Base-by-base conservation (phyloP, 2,113 vertebrate genomes). In the Ovibos moschatus region DNA sequence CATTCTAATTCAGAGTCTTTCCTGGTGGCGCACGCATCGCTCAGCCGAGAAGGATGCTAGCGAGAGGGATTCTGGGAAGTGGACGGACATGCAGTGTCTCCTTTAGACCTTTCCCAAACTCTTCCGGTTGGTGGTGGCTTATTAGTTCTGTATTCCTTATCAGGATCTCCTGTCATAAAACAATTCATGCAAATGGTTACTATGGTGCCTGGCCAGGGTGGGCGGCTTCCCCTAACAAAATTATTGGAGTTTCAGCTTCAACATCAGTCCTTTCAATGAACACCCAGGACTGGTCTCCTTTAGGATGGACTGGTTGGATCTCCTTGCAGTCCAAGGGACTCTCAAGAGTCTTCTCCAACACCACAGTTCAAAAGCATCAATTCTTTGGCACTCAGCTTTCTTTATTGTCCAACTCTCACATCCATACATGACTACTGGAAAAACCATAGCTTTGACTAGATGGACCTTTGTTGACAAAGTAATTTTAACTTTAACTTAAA, bases 351-450 rank as follows among this genome's bases (percentile, higher is more conserved):
- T n/a, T 10, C 17, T 67, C 62, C 62, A 67, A 67, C 16, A 67
- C 16, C 62, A n/a, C 30, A 67, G 7, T n/a, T 67, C 62, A 67
- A 67, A 67, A 67, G 16, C 62, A 67, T 67, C 16, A 19, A 5
- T 67, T 67, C 62, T 67, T n/a, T 2, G 0, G 8, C 2, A 0
- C 33, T 67, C 33, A 19, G 16, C 16, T n/a, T n/a, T 67, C 62
- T 67, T 67, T n/a, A 64, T 19, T 1, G 16, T 67, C 64, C 8
- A 67, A 19, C 16, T 67, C 16, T 67, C 33, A 19, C 64, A 67
- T 67, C 33, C 64, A 36, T 10, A 19, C 64, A 19, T 36, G 64
- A 36, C 33, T 2, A 36, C 64, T 19, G 33, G 64, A 67, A 67
- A 67, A 67, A 36, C 2, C 64, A 67, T 67, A 67, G 2, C 33